Evolutionary conservation across 2,113 vertebrate species (phyloP), one percentile per base, ranked within the genome.

Genomic region (Numida meleagris): DNA sequence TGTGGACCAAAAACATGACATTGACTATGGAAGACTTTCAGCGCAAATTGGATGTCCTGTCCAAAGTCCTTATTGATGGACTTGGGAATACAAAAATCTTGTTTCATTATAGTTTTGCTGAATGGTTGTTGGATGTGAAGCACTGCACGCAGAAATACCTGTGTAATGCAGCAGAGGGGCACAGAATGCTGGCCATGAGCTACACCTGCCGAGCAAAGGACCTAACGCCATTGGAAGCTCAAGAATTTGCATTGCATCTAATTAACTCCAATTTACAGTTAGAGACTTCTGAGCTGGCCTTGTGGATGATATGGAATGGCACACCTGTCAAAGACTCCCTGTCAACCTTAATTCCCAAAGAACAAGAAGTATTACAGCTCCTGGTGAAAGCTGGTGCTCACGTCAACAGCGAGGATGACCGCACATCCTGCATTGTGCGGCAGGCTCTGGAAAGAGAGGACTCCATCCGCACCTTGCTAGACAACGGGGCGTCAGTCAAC

Each of bases 261-360:
- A 98, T 99, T 88, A 98, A 98, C 92, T 99, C 99, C 38, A 99
- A 99, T 95, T 95, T 99, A 19, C 99, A 99, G 86, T 94, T 99
- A 45, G 99, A 99, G 93, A 98, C 99, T 20, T 99, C 98, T 38
- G 98, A 99, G 90, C 95, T 99, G 75, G 99, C 99, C 61, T 98
- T 99, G 58, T 99, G 99, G 99, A 99, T 99, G 99, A 98, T 99
- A 68, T 99, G 99, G 99, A 99, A 99, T 23, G 99, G 99, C 68
- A 99, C 99, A 0, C 99, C 99, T 29, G 98, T 99, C 67, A 98
- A 99, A 97, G 99, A 99, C 96, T 99, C 99, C 16, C 97, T 99
- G 86, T 98, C 98, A 40, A 99, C 98, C 24, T 96, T 98, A 34
- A 98, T 99, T 95, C 99, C 99, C 48, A 99, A 98, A 97, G 99